Base-by-base conservation (phyloP, 2,797 vertebrate species). In the Lepidocolaptes lacrymiger region DNA sequence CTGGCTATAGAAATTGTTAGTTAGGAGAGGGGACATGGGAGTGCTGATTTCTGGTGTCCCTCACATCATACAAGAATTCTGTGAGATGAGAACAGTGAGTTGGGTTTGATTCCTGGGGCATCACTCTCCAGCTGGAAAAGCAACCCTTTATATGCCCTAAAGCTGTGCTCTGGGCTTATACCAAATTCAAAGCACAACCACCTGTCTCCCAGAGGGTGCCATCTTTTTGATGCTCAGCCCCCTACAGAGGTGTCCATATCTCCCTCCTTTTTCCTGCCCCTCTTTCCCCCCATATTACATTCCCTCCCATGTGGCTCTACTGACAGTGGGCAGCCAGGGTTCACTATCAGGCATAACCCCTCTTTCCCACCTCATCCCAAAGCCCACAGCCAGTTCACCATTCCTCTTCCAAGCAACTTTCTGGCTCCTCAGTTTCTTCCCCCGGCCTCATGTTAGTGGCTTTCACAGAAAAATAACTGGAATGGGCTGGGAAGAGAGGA, bases 241-340 rank as follows among this genome's bases (percentile, higher is more conserved):
- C 43, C 44, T 26, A 17, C 14, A 14, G 10, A 17, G 28, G 15
- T 43, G 34, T 49, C 56, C 4, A 2, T 16, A n/a, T 20, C 15
- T 49, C 19, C 17, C 7, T 84, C 30, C 34, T 22, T 71, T 69
- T 48, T 9, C 34, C 56, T 63, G 22, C 3, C 10, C 51, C 32
- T 2, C 21, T 41, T 6, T 15, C 13, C 7, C 12, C 17, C 19
- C 1, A 2, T 73, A 77, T 77, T 44, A 32, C 26, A 10, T 46
- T 73, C 27, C 14, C 30, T 76, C n/a, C 34, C 27, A 0, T 0
- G 0, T 24, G 37, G 17, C 58, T 59, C 67, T 12, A 0, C 22
- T 1, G 4, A 14, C 1, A 5, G 15, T 61, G 66, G 32, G 41
- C 61, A 88, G 39, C 28, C 63, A 64, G 80, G 18, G 23, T 32